These are phyloP conservation scores for Myripristis jacobus DNA, from an alignment of 2,797 vertebrate genomes.

Conservation along the genomic window DNA sequence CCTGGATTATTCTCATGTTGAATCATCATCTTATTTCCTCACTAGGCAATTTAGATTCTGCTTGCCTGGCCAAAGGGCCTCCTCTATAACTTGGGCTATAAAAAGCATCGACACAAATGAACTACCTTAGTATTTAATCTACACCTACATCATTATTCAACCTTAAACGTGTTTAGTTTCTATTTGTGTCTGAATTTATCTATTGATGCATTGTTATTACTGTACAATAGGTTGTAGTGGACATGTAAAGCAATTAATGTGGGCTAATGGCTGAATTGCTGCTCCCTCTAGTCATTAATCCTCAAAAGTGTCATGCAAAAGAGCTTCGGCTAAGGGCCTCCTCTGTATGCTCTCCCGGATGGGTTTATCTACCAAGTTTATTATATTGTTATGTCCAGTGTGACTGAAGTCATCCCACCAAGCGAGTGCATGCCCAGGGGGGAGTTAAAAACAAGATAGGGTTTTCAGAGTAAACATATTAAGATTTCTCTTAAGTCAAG, in stretches of 20 bases:
- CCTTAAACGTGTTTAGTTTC: not conserved
- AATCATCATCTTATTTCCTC: constrained; percentile 65
- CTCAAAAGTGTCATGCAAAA: constrained; percentile 8
- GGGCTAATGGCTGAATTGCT: not conserved
- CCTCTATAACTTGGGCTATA: constrained; percentile 12
- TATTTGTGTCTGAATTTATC: constrained; percentile 4
- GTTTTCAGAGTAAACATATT: not conserved
- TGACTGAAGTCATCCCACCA: constrained; percentile 33
- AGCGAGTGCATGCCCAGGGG: not conserved
- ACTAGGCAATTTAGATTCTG: constrained; percentile 47
- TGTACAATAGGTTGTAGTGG: not conserved
- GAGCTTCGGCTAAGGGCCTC: constrained; percentile 15
- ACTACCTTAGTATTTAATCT: not conserved
- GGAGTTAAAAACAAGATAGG: not conserved
- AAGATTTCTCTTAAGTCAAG: not conserved
- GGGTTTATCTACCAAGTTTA: constrained; percentile 7
- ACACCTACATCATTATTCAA: constrained; percentile 8
- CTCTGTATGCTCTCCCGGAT: constrained; percentile 15
- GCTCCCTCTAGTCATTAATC: constrained; percentile 13
- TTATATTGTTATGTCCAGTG: constrained; percentile 17
- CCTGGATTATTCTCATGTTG: constrained; percentile 69
- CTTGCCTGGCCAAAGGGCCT: constrained; percentile 28
- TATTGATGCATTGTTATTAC: constrained; percentile 7
- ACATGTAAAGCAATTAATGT: not conserved
- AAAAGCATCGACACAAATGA: constrained; percentile 33